Conservation (phyloP, 2,113 vertebrate genomes). For the Gopherus evgoodei region DNA sequence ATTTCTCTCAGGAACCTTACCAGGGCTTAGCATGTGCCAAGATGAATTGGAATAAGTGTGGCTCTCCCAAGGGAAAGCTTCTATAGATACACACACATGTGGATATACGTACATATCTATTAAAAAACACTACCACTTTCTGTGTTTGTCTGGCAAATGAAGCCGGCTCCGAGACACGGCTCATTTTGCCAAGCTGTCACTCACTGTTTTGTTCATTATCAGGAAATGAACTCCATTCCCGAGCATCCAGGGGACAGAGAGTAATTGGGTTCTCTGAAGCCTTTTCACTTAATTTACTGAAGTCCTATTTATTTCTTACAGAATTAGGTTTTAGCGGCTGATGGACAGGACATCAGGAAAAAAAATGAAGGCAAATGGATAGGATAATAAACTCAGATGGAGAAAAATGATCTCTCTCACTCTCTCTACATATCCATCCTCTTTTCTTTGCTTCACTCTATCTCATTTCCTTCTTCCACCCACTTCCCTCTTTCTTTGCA, state of each 20-base stretch:
- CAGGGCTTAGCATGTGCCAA: not conserved
- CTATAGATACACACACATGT: not conserved
- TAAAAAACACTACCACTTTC: not conserved
- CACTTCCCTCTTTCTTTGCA: not conserved
- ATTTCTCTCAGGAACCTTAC: conserved; percentile 46
- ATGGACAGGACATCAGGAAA: conserved; percentile 73
- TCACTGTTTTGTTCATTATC: conserved; percentile 72
- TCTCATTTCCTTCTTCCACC: not conserved
- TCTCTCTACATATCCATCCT: not conserved
- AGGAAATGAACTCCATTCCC: conserved; percentile 77
- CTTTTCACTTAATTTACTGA: conserved; percentile 80
- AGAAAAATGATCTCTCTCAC: conserved; percentile 36
- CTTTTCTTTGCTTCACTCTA: not conserved
- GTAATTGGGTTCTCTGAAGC: conserved; percentile 71
- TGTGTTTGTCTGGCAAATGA: not conserved
- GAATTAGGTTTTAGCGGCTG: conserved; percentile 70
- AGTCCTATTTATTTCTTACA: conserved; percentile 78
- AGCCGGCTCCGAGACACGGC: not conserved
- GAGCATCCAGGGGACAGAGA: conserved; percentile 18
- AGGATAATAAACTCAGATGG: conserved; percentile 62
- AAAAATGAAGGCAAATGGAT: conserved; percentile 65
- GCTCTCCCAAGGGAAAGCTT: not conserved
- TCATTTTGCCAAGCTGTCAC: conserved; percentile 70
- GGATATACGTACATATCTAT: accelerated
- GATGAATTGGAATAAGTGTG: conserved; percentile 33